phyloP scores from a whole-genome alignment of 2,888 invertebrate genomes.

The Cristatella mucedo region DNA sequence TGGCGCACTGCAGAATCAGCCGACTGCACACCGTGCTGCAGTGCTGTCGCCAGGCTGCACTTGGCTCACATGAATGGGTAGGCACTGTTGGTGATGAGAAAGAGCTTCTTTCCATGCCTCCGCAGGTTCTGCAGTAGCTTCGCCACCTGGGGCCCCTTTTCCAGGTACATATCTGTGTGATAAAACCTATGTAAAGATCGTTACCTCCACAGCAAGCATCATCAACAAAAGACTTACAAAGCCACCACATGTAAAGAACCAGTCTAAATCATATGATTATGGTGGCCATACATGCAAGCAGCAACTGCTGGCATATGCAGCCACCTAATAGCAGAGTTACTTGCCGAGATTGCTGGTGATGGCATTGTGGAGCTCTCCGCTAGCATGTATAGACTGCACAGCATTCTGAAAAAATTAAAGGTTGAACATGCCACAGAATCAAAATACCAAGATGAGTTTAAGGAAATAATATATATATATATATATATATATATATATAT shows the following conservation, averaged over 20 bases:
- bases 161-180: constrained; percentile 17
- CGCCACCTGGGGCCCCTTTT: constrained; percentile 43
- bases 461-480: no score
- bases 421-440: no score
- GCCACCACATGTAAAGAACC: no score
- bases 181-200: no score
- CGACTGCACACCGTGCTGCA: no score
- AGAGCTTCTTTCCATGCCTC: constrained; percentile 64
- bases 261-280: no score
- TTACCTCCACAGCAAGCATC: no score
- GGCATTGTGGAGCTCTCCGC: constrained; percentile 67
- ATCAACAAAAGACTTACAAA: no score
- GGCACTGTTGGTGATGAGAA: constrained; percentile 90
- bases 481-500: neutral
- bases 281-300: no score
- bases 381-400: constrained; percentile 59
- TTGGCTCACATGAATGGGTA: constrained; percentile 64
- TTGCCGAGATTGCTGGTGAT: constrained; percentile 56
- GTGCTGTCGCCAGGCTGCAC: neutral
- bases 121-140: constrained; percentile 59
- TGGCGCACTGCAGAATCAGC: no score
- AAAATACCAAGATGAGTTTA: no score
- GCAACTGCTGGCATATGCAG: no score
- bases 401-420: constrained; percentile 54
- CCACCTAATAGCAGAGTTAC: constrained; percentile 5